Evolutionary conservation across 2,888 invertebrate genomes (phyloP).

Genomic region (Fabriciana adippe): DNA sequence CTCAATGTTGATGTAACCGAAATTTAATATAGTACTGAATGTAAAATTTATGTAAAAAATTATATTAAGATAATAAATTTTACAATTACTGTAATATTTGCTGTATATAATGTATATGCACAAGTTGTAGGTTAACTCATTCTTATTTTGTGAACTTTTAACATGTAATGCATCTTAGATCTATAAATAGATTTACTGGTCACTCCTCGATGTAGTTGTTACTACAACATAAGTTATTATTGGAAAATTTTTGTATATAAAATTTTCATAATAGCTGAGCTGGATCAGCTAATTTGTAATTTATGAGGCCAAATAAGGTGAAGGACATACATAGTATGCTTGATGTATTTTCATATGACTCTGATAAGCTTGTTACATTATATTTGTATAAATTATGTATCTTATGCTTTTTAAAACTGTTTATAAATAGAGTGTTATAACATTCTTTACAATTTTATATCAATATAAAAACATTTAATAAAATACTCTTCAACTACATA

Average conservation of each 20-base stretch:
- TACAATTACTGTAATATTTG: constrained; percentile 45
- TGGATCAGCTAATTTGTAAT: constrained; percentile 9
- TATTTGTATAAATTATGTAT: constrained; percentile 29
- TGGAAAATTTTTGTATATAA: constrained; percentile 5
- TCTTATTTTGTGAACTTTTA: constrained; percentile 4
- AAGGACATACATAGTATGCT: constrained; percentile 29
- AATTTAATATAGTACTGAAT: constrained; percentile 3
- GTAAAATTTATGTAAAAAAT: background rate
- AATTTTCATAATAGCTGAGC: constrained; percentile 6
- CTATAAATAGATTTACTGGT: constrained; percentile 3
- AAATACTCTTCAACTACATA: background rate
- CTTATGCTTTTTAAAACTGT: constrained; percentile 29
- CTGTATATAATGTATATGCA: constrained; percentile 57
- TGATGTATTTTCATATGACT: constrained; percentile 30
- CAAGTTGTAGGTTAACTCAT: constrained; percentile 39
- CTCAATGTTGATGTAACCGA: background rate
- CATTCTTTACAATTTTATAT: constrained; percentile 22
- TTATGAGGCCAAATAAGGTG: constrained; percentile 38
- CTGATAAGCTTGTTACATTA: constrained; percentile 27
- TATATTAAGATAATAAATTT: constrained; percentile 30
- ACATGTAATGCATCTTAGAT: background rate
- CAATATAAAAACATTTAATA: constrained; percentile 14
- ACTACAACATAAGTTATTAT: constrained; percentile 2
- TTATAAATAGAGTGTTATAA: constrained; percentile 20
- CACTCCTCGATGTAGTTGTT: background rate